A percentile compares a stretch with the other conserved stretches of the same genome.
These are phyloP conservation scores for Scleropages formosus DNA, from an alignment of 2,797 vertebrate genomes.

Conservation along the genomic window DNA sequence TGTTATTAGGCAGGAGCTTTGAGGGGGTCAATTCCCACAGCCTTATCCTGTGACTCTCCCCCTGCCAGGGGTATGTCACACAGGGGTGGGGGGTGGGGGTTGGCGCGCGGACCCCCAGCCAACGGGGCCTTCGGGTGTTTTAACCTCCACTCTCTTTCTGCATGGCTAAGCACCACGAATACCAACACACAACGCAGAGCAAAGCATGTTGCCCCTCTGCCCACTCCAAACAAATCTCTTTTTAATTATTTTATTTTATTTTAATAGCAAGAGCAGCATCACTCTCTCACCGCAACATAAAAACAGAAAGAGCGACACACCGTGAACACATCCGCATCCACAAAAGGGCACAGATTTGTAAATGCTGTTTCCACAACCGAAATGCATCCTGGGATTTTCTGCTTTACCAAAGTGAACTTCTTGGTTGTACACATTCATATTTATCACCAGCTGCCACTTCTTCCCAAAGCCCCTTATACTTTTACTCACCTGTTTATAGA, in stretches of 20 bases:
- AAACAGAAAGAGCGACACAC: too few species aligned
- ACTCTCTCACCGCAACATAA: too few species aligned
- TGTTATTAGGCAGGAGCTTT: constrained; percentile 42
- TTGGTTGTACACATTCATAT: not conserved
- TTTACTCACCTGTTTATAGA: too few species aligned
- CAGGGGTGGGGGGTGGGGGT: constrained; percentile 12
- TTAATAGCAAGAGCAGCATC: too few species aligned
- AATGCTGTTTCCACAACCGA: not conserved
- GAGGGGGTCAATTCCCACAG: constrained; percentile 55
- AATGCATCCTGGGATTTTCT: not conserved
- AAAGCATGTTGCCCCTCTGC: too few species aligned
- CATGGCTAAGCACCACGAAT: too few species aligned
- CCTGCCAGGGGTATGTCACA: constrained; percentile 62
- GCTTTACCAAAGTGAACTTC: not conserved
- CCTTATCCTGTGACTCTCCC: constrained; percentile 63
- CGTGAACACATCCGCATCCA: too few species aligned
- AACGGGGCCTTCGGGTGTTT: constrained; percentile 58
- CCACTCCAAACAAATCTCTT: not conserved
- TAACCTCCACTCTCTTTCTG: constrained; percentile 45
- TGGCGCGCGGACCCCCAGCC: constrained; percentile 57
- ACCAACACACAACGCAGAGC: too few species aligned
- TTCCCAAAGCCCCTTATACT: too few species aligned
- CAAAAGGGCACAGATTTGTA: not conserved
- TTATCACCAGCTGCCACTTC: too few species aligned
- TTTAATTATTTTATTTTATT: too few species aligned